Base-by-base conservation (phyloP, 2,888 invertebrate species). In the Stegana nigrithorax region DNA sequence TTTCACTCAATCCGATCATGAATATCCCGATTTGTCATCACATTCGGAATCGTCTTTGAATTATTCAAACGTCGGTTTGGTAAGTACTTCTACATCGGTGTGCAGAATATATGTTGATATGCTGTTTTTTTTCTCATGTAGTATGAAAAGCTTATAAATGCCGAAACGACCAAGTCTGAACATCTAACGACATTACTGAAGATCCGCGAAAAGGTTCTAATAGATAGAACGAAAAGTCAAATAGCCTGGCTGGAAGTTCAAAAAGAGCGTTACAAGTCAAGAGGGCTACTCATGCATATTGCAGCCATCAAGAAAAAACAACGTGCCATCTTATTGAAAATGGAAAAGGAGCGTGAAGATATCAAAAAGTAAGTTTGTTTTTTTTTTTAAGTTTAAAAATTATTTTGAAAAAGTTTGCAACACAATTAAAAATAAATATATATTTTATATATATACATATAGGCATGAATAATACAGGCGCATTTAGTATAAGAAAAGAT, bases 291-390 rank as follows among this genome's bases (percentile, higher is more conserved):
- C 25, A 86, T 88, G 45, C 87, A 88, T 72, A 88, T 89, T 63
- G 88, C 89, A 0, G 82, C 89, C 1, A 87, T 92, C 25, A 90
- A 89, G 71, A 91, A 91, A 80, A 90, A 90, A 68, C 91, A 92
- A 80, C 84, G 91, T 63, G 91, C 89, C 0, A 85, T 92, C 61
- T 82, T 92, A 61, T 80, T 91, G 63, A 89, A 89, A 79, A 87
- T 91, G 66, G 89, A 91, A 72, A 89, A 90, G 73, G 91, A 92
- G 77, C 88, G 90, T 72, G 89, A 90, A 67, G 91, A 91, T 81
- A 90, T 92, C 83, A 88, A 89, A 81, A 88, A 88, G 89, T 89
- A 71, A 71, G 69, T 68, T 14, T 10, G 36, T n/a, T n/a, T n/a
- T n/a, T 25, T 10, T 27, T 32, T 17, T 7, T 45, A 32, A 19